A percentile compares a stretch with the other conserved stretches of the same genome.
Evolutionary conservation across 1,140 invertebrate genomes (phyloP).

Genomic region (Gonatopus flavifemur): DNA sequence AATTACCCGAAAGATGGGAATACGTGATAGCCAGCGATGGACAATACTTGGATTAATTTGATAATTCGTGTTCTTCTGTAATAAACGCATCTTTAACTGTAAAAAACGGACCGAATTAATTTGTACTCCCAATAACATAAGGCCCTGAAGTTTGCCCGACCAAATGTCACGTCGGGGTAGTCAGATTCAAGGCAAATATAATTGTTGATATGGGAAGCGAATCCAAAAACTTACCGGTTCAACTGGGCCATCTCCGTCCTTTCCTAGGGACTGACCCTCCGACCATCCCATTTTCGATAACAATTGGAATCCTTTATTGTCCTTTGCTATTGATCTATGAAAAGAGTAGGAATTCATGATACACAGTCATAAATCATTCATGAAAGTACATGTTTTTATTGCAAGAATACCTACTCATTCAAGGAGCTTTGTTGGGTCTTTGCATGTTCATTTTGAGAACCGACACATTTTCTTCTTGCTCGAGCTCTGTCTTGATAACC

Average conservation of each 20-base stretch:
- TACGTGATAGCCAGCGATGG: no score
- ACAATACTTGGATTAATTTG: no score
- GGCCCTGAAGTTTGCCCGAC: no score
- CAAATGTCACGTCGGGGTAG: no score
- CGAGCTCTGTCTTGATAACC: slow-evolving; percentile 81
- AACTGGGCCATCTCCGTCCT: slow-evolving; percentile 68
- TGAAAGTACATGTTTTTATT: slow-evolving; percentile 2
- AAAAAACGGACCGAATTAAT: no score
- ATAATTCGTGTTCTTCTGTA: no score
- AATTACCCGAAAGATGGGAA: no score
- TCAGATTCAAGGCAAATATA: no score
- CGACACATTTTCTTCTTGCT: slow-evolving; percentile 71
- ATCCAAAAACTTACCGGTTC: slow-evolving; percentile 78
- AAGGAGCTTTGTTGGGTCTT: slow-evolving; percentile 81
- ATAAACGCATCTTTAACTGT: no score
- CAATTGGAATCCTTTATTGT: slow-evolving; percentile 88
- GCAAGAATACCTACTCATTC: slow-evolving; percentile 64
- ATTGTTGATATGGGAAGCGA: no score
- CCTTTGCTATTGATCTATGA: slow-evolving; percentile 70
- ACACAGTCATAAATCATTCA: slow-evolving; percentile 3
- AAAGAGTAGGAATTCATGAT: slow-evolving; percentile 1
- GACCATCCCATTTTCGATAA: slow-evolving; percentile 91
- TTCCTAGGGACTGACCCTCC: slow-evolving; percentile 83
- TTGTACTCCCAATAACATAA: no score
- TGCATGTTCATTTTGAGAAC: slow-evolving; percentile 78